Percentiles rank a stretch among this genome's conserved stretches.
phyloP scores from a whole-genome alignment of 2,797 vertebrate genomes.

The Benthosema pterotum region DNA sequence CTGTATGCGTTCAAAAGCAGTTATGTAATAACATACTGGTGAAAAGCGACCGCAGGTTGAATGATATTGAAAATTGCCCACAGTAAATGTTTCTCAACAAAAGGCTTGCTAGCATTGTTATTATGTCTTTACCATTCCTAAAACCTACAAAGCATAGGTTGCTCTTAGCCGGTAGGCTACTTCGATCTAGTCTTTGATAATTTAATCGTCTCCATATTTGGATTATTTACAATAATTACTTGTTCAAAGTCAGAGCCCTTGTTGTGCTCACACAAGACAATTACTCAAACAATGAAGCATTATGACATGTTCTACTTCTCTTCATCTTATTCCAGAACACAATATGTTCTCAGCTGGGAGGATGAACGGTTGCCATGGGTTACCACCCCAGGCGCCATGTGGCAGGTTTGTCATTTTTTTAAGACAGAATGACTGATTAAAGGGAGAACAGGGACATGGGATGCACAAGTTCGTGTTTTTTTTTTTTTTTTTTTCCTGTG shows the following conservation, averaged over 20 bases:
- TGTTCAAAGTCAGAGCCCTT: background rate
- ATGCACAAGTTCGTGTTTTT: conserved; percentile 41
- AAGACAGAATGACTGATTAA: conserved; percentile 37
- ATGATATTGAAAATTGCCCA: no score
- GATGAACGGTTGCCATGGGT: background rate
- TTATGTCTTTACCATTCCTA: no score
- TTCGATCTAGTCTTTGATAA: background rate
- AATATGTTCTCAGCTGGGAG: conserved; percentile 8
- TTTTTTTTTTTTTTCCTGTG: conserved; percentile 42
- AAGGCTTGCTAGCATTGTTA: no score
- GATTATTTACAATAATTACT: conserved; percentile 1
- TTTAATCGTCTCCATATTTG: background rate
- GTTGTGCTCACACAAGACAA: background rate
- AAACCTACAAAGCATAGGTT: no score
- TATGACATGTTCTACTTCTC: background rate
- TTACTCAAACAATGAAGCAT: background rate
- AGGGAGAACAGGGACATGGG: conserved; percentile 34
- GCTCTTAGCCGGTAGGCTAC: no score
- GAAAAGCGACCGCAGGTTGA: no score
- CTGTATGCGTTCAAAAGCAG: no score
- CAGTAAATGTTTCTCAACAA: no score
- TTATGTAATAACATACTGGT: no score
- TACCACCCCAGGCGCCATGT: conserved; percentile 16
- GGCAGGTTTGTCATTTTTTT: conserved; percentile 29
- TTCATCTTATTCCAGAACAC: background rate